Conservation (phyloP, 2,797 vertebrate species). For the Fringilla coelebs region DNA sequence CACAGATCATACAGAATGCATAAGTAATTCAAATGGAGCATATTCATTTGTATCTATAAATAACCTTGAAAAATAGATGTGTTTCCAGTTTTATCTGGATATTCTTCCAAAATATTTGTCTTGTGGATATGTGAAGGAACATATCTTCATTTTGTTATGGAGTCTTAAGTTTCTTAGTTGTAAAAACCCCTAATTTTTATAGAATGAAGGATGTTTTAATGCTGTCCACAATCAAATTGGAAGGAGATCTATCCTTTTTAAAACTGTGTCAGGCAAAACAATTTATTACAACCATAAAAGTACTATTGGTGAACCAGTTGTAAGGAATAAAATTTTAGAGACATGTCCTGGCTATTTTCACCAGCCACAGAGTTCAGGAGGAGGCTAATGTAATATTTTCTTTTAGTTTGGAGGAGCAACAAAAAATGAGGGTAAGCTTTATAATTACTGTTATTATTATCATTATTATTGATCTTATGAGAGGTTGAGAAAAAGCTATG, state of each 20-base stretch:
- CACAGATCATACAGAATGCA: background rate
- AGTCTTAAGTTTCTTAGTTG: background rate
- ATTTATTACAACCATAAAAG: slow-evolving; percentile 11
- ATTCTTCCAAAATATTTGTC: background rate
- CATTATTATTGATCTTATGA: background rate
- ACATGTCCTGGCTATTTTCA: background rate
- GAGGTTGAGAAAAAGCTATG: background rate
- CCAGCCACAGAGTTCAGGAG: background rate
- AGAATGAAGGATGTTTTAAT: background rate
- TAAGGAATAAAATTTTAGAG: slow-evolving; percentile 17
- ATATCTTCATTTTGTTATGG: background rate
- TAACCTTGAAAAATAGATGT: background rate
- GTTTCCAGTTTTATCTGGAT: background rate
- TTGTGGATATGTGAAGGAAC: background rate
- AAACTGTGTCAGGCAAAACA: background rate
- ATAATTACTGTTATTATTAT: background rate
- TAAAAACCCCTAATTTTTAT: background rate
- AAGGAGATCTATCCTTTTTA: background rate
- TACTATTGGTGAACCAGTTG: background rate
- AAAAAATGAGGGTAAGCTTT: background rate
- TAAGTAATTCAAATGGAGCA: background rate
- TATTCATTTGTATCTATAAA: background rate
- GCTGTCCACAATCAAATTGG: slow-evolving; percentile 9
- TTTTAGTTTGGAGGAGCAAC: background rate
- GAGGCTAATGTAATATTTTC: slow-evolving; percentile 6